Base-by-base conservation (phyloP, 2,113 vertebrate genomes). In the Hemiprocne comata region DNA sequence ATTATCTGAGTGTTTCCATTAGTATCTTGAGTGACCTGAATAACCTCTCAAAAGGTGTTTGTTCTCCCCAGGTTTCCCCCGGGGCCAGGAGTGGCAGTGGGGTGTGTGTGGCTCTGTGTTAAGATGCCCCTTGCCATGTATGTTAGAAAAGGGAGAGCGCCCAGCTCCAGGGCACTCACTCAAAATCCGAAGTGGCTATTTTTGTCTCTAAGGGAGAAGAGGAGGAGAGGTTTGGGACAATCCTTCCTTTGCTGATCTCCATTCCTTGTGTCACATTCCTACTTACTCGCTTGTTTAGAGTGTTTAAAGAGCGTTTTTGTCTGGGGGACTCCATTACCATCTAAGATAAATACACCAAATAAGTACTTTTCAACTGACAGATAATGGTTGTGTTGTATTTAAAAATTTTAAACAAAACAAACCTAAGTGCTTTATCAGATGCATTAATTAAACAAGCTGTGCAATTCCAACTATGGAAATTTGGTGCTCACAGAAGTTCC, bases 401-500 rank as follows among this genome's bases (percentile, higher is more conserved):
- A 0, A 78, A 54, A 79, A 33, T 13, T 26, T 29, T 26, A 54
- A 87, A 65, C 44, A 21, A 72, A 46, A 2, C 17, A 48, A 82
- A 85, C 20, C 33, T 51, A 94, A 95, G 64, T 89, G 60, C 66
- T 94, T 97, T 96, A 85, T 97, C 81, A 64, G 17, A 62, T 79
- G 76, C 29, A 61, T 34, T 93, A 83, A 75, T 97, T 95, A 90
- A 94, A 96, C 87, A 67, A 91, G 57, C 61, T 58, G 24, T 2
- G 0, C 58, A 29, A 93, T 91, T 70, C 78, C 82, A 91, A 67
- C 55, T 61, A 4, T 67, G 87, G 67, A 73, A 90, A 86, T 80
- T 33, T 83, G 70, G 36, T 87, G 67, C 82, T 97, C 72, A 70
- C 40, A 58, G 71, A 53, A 78, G 31, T 73, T 92, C 34, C 73